phyloP scores from a whole-genome alignment of 2,113 vertebrate genomes.

The Tachysurus vachellii region DNA sequence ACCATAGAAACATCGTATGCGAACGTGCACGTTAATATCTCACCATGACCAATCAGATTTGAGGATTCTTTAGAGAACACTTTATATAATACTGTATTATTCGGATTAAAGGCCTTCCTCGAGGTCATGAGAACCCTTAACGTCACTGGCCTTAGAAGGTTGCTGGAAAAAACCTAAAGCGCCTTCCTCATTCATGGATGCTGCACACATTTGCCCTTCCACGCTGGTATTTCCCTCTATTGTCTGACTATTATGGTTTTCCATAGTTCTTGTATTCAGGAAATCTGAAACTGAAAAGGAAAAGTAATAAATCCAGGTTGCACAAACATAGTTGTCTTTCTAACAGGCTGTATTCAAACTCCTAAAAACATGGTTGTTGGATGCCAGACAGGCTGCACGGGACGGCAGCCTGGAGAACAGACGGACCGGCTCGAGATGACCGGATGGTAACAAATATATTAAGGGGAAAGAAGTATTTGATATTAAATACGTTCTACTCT shows the following conservation, averaged over 20 bases:
- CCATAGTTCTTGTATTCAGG: background rate
- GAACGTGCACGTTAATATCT: background rate
- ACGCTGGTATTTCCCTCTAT: slow-evolving; percentile 61
- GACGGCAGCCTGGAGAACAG: no score
- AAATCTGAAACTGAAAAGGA: background rate
- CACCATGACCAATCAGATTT: background rate
- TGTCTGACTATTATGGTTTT: slow-evolving; percentile 55
- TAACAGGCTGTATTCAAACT: background rate
- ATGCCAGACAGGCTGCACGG: no score
- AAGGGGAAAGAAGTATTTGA: background rate
- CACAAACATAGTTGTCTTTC: background rate
- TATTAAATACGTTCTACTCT: background rate
- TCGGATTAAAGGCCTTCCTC: background rate
- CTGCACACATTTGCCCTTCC: slow-evolving; percentile 14
- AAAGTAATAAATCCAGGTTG: background rate
- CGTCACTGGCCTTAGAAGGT: background rate
- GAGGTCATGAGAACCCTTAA: background rate
- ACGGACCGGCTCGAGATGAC: no score
- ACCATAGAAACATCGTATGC: background rate
- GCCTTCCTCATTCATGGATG: slow-evolving; percentile 51
- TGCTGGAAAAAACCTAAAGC: slow-evolving; percentile 9
- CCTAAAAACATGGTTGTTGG: no score
- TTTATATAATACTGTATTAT: background rate
- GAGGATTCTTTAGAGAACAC: background rate
- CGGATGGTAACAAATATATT: no score